These are phyloP conservation scores for Trogon melanurus DNA, from an alignment of 2,113 vertebrate species.

Conservation along the genomic window DNA sequence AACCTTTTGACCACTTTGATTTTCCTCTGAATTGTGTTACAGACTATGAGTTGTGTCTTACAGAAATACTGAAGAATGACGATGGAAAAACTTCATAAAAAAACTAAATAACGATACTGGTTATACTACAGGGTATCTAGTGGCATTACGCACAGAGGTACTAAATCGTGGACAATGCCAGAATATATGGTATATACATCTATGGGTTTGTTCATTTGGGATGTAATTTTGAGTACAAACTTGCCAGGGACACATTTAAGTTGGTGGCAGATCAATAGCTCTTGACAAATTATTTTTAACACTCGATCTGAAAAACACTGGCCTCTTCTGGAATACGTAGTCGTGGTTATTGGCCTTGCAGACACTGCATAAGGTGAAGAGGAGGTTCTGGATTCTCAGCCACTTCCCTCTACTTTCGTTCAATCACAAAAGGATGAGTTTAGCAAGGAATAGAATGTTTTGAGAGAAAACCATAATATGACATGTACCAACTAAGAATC, in stretches of 20 bases:
- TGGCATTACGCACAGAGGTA: not conserved
- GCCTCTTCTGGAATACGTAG: not conserved
- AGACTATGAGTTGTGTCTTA: not conserved
- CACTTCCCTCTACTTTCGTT: not conserved
- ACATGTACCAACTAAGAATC: not conserved
- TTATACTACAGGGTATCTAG: not conserved
- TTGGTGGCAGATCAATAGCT: not conserved
- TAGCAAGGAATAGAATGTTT: not conserved
- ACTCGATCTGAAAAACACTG: not conserved
- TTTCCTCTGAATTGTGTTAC: not conserved
- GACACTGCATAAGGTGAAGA: not conserved
- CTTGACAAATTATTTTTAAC: not conserved
- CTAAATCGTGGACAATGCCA: not conserved
- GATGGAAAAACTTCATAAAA: not conserved
- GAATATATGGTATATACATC: accelerated
- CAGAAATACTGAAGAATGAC: not conserved
- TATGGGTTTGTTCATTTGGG: not conserved
- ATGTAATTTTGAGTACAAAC: not conserved
- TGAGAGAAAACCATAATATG: not conserved
- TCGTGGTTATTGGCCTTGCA: not conserved
- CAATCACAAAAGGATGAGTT: not conserved
- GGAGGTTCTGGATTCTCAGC: not conserved
- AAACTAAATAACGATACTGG: not conserved
- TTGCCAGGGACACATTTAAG: not conserved
- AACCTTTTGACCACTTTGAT: not conserved